phyloP scores from a whole-genome alignment of 2,888 invertebrate species.

The Xanthia icteritia region DNA sequence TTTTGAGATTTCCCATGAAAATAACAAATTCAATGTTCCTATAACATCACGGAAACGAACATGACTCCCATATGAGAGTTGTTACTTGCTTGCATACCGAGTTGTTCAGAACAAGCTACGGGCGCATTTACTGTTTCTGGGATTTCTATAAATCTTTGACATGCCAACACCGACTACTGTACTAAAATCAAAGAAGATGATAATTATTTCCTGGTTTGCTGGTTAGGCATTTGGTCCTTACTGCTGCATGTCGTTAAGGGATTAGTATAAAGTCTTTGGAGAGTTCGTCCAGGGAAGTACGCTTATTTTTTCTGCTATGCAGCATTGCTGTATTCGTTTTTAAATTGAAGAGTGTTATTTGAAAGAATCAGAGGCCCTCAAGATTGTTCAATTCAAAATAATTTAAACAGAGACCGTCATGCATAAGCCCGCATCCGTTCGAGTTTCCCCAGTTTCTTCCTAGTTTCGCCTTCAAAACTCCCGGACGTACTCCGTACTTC shows the following conservation, averaged over 20 bases:
- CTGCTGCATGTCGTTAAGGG: neutral
- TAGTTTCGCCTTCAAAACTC: conserved; percentile 9
- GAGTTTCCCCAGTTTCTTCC: conserved; percentile 4
- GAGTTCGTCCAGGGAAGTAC: neutral
- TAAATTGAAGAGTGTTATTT: neutral
- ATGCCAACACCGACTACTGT: neutral
- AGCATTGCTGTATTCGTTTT: neutral
- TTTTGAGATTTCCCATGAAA: neutral
- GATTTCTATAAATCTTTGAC: conserved; percentile 48
- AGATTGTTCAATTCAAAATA: neutral
- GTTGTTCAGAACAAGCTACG: conserved; percentile 4
- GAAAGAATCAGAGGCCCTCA: neutral
- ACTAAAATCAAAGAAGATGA: conserved; percentile 11
- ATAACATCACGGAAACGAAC: conserved; percentile 22
- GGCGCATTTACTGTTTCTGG: conserved; percentile 40
- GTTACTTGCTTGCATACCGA: neutral
- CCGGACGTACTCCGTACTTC: conserved; percentile 27
- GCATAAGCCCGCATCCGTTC: conserved; percentile 29
- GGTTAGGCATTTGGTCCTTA: neutral
- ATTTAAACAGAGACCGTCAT: conserved; percentile 1
- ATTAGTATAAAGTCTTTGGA: neutral
- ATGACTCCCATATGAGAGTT: conserved; percentile 8
- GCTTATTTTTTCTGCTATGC: neutral
- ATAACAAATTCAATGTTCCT: conserved; percentile 3
- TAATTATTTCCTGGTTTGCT: conserved; percentile 23